Evolutionary conservation across 2,797 vertebrate genomes (phyloP).

Genomic region (Galagoides demidoff): DNA sequence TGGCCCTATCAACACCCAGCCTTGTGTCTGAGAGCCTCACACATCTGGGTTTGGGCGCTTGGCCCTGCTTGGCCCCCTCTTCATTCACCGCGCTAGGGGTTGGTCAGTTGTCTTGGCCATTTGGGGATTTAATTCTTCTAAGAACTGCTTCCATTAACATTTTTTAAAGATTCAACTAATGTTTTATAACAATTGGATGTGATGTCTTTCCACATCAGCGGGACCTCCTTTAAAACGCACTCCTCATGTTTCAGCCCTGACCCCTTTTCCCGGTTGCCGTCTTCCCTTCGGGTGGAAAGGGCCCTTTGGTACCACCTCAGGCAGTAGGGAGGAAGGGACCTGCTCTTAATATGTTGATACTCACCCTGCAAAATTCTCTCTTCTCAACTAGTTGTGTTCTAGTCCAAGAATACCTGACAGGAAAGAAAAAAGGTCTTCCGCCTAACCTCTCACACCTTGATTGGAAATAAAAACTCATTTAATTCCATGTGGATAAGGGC

Average conservation of each 20-base stretch:
- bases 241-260: not conserved
- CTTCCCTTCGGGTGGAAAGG: slow-evolving; percentile 23
- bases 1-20: not conserved
- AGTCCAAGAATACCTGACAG: slow-evolving; percentile 25
- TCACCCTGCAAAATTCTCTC: slow-evolving; percentile 64
- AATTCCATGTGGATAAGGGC: not conserved
- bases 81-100: not conserved
- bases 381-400: slow-evolving; percentile 72
- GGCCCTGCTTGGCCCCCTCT: not conserved
- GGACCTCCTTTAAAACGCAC: too few species aligned
- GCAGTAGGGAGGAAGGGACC: slow-evolving; percentile 57
- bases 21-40: not conserved
- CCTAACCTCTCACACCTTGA: not conserved
- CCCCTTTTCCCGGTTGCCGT: not conserved
- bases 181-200: not conserved
- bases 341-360: slow-evolving; percentile 51
- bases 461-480: not conserved
- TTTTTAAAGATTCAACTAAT: not conserved
- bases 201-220: not conserved
- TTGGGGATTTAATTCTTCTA: not conserved
- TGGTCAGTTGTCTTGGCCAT: not conserved
- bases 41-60: not conserved
- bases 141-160: not conserved
- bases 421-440: not conserved
- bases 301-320: not conserved